Base-by-base conservation (phyloP, 2,888 invertebrate genomes). In the Pogonocherus hispidulus region DNA sequence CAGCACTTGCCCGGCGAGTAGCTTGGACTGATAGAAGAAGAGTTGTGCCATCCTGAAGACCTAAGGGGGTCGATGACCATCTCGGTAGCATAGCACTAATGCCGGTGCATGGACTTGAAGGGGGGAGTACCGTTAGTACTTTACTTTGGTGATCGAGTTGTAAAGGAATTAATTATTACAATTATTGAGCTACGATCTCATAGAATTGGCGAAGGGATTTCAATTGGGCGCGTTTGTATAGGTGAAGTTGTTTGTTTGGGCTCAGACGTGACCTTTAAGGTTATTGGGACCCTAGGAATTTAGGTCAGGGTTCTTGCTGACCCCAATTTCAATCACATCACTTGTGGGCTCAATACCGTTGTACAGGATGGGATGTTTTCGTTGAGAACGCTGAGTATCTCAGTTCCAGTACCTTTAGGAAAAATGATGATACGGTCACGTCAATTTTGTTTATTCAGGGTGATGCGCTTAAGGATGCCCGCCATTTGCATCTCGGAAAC, bases 111-210 rank as follows among this genome's bases (percentile, higher is more conserved):
- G 82, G 80, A 80, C 77, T 72, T 67, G 76, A 77, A 75, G 82
- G 79, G 84, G 84, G 83, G 83, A 83, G 78, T 83, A 83, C 84
- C 84, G 84, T 84, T 84, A 84, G 78, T 77, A 80, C 78, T 79
- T 81, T 80, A 79, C 81, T 82, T 82, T 79, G 79, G 79, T 82
- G 80, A 83, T 83, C 82, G 81, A 82, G 79, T 81, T 64, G 55
- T 77, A 76, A 77, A 79, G 76, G 79, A 78, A 80, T 80, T 41
- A 78, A 76, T 73, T 72, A 76, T 69, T 70, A 68, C 70, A 67
- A 75, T 75, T 77, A 73, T 76, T 76, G 77, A 78, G 79, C 67
- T 71, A 41, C 68, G 49, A 56, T 71, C 67, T 67, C 56, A 60
- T 55, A 49, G 20, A 44, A 56, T 47, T 54, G 32, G n/a, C 8